A percentile compares a stretch with the other conserved stretches of the same genome.
These are phyloP conservation scores for Periplaneta americana DNA, from an alignment of 1,140 invertebrate genomes.

Conservation along the genomic window DNA sequence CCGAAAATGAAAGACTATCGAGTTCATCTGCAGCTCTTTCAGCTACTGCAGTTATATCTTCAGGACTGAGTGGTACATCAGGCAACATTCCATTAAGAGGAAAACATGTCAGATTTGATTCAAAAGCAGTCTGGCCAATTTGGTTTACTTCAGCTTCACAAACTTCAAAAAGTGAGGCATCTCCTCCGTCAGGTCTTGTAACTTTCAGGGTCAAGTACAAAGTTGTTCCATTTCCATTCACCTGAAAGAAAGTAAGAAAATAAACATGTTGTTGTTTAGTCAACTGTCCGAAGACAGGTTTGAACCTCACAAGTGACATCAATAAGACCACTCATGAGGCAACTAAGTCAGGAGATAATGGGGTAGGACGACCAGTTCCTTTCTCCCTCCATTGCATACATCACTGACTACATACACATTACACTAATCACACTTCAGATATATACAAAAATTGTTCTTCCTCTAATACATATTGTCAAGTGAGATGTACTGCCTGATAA, in stretches of 20 bases:
- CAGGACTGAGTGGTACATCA: background rate
- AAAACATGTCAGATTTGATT: background rate
- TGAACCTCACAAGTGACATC: no score
- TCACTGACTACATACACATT: no score
- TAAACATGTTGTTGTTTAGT: no score
- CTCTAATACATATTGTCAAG: no score
- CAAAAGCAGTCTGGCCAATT: background rate
- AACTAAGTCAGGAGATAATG: no score
- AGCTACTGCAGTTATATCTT: background rate
- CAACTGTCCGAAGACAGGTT: no score
- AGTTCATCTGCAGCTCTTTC: background rate
- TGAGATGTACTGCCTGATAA: no score
- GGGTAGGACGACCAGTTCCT: no score
- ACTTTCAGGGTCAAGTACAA: conserved; percentile 1
- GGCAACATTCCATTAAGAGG: background rate
- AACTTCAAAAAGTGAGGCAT: background rate
- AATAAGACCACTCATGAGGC: no score
- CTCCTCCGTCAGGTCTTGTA: background rate
- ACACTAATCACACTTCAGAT: no score
- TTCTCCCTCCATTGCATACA: no score
- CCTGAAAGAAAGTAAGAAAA: background rate
- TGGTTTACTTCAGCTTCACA: conserved; percentile 3
- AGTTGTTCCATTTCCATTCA: background rate
- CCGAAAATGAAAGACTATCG: background rate
- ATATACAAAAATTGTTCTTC: no score